These are phyloP conservation scores for Scartelaos histophorus DNA, from an alignment of 2,113 vertebrate genomes.

Conservation along the genomic window DNA sequence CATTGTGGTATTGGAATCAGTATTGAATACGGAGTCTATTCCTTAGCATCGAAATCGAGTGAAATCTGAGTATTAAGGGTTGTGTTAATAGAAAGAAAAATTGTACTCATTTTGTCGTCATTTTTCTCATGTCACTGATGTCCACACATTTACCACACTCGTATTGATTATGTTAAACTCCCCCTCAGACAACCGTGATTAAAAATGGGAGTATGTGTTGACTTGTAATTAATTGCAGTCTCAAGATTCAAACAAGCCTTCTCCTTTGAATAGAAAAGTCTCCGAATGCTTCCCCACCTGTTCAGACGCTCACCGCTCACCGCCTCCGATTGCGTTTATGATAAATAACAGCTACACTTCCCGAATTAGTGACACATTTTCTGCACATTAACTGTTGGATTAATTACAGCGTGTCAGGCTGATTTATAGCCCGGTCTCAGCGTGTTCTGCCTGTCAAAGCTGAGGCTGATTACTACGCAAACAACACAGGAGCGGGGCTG, in stretches of 20 bases:
- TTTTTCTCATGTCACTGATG: not conserved
- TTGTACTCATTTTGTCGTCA: not conserved
- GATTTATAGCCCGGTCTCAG: constrained; percentile 7
- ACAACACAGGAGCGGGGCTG: not conserved
- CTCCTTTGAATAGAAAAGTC: not conserved
- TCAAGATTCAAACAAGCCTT: not conserved
- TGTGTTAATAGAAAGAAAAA: no score
- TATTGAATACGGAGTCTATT: no score
- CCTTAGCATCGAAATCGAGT: no score
- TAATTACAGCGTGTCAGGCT: constrained; percentile 7
- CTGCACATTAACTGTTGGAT: constrained; percentile 13
- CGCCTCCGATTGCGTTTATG: constrained; percentile 4
- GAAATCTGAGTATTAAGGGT: no score
- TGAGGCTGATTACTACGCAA: constrained; percentile 1
- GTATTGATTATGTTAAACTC: not conserved
- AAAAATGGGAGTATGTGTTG: not conserved
- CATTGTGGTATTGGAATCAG: no score
- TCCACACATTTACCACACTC: not conserved
- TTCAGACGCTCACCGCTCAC: not conserved
- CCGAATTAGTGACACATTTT: constrained; percentile 13
- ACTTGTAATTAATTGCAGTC: not conserved
- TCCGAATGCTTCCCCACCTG: not conserved
- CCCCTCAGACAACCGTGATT: not conserved
- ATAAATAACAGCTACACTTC: constrained; percentile 10
- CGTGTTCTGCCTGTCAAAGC: constrained; percentile 12